Percentiles rank a stretch among this genome's conserved stretches.
Evolutionary conservation across 2,113 vertebrate genomes (phyloP).

Genomic region (Nettapus auritus): DNA sequence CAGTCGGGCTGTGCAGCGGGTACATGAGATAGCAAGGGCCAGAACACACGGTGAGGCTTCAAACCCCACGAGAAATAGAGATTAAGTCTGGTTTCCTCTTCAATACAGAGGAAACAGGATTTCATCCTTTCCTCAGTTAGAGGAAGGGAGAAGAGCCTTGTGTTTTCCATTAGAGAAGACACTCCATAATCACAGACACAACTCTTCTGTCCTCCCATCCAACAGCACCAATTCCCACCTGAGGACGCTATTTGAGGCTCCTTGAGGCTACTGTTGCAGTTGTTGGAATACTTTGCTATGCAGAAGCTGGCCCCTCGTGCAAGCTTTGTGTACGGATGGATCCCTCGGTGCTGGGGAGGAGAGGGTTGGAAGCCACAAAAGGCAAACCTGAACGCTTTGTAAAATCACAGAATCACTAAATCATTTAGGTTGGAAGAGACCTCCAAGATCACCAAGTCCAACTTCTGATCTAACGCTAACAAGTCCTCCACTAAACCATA

Average conservation of each 20-base stretch:
- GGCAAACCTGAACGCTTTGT: not conserved
- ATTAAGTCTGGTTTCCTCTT: not conserved
- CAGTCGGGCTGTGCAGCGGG: not conserved
- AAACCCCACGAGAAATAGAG: not conserved
- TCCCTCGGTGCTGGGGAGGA: not conserved
- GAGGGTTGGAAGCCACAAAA: not conserved
- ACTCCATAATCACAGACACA: not conserved
- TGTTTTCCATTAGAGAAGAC: not conserved
- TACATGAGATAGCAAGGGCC: not conserved
- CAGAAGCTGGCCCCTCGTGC: not conserved
- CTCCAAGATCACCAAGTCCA: too few species aligned
- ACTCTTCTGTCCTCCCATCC: not conserved
- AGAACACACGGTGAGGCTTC: not conserved
- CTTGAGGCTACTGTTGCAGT: not conserved
- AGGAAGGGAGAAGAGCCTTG: not conserved
- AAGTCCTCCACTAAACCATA: too few species aligned
- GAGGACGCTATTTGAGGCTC: too few species aligned
- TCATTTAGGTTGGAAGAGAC: too few species aligned
- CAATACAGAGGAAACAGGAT: not conserved
- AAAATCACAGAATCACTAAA: not conserved
- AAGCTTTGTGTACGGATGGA: not conserved
- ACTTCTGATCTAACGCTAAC: too few species aligned
- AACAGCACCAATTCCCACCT: not conserved
- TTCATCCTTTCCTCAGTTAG: not conserved
- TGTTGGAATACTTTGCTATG: not conserved